Evolutionary conservation across 2,797 vertebrate genomes (phyloP).

Genomic region (Oryzias dopingdopingensis): DNA sequence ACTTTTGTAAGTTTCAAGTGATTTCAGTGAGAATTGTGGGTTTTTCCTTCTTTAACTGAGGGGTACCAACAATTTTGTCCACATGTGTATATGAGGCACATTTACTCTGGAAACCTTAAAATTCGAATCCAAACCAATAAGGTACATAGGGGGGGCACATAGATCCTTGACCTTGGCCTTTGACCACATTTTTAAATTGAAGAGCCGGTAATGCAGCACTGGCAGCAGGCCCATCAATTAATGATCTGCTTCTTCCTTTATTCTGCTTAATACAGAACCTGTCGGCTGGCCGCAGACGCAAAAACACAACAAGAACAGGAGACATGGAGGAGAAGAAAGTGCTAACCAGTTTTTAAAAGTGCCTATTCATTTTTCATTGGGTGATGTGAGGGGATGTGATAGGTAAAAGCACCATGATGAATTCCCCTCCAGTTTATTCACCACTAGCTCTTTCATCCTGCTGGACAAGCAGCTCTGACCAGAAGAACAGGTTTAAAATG

Average conservation of each 20-base stretch:
- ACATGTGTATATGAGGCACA: slow-evolving; percentile 29
- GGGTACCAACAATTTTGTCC: too few species aligned
- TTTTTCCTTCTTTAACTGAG: too few species aligned
- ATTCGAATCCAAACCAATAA: slow-evolving; percentile 10
- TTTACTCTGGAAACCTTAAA: slow-evolving; percentile 27
- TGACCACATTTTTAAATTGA: slow-evolving; percentile 60
- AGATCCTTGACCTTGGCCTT: slow-evolving; percentile 62
- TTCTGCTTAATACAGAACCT: slow-evolving; percentile 43
- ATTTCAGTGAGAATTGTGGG: too few species aligned
- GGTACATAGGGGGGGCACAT: slow-evolving; percentile 41
- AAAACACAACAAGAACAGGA: slow-evolving; percentile 28
- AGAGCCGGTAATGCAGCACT: slow-evolving; percentile 57
- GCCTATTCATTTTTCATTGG: slow-evolving; percentile 64
- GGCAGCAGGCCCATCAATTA: slow-evolving; percentile 62
- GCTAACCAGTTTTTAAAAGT: slow-evolving; percentile 53
- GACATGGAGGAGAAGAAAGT: slow-evolving; percentile 62
- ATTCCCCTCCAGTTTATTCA: slow-evolving; percentile 56
- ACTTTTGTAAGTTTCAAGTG: too few species aligned
- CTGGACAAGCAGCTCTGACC: slow-evolving; percentile 36
- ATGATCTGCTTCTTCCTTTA: slow-evolving; percentile 51
- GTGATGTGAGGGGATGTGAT: slow-evolving; percentile 61
- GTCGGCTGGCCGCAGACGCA: slow-evolving; percentile 13
- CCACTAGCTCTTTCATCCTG: slow-evolving; percentile 30
- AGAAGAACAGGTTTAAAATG: slow-evolving; percentile 22
- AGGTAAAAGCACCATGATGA: slow-evolving; percentile 50